These are phyloP conservation scores for Heliconius sara DNA, from an alignment of 2,888 invertebrate species.

Conservation along the genomic window DNA sequence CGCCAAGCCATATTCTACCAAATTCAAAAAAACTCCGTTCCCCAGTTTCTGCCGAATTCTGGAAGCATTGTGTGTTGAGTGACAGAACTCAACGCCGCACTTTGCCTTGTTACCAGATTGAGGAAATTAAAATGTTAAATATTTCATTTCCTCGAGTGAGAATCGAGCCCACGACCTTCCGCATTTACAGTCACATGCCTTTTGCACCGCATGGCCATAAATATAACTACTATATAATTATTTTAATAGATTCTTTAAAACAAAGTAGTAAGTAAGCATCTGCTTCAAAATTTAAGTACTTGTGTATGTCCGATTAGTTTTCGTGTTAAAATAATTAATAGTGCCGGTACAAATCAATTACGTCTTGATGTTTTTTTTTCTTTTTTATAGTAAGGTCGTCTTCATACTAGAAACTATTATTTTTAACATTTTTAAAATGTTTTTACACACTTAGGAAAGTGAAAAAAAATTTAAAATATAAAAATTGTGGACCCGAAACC, in stretches of 20 bases:
- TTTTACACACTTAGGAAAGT: too few species aligned
- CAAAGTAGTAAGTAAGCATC: conserved; percentile 6
- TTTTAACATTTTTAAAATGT: background rate
- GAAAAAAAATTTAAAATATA: too few species aligned
- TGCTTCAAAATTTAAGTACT: background rate
- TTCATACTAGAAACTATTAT: background rate
- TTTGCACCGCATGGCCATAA: background rate
- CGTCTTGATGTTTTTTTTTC: conserved; percentile 22
- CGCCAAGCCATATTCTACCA: too few species aligned
- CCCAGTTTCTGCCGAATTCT: too few species aligned
- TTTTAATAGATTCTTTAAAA: background rate
- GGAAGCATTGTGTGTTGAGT: too few species aligned
- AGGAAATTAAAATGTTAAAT: too few species aligned
- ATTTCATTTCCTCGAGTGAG: too few species aligned
- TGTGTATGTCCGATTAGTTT: conserved; percentile 11
- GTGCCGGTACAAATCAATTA: conserved; percentile 35
- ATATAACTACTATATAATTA: conserved; percentile 2
- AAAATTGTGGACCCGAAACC: too few species aligned
- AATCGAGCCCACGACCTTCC: background rate
- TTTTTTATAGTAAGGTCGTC: background rate
- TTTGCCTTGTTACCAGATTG: too few species aligned
- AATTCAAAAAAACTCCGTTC: too few species aligned
- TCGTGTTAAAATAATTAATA: conserved; percentile 37
- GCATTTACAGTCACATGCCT: background rate
- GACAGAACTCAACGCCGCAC: too few species aligned